These are phyloP conservation scores for Macrophya annulata DNA, from an alignment of 2,888 invertebrate genomes.

Conservation along the genomic window DNA sequence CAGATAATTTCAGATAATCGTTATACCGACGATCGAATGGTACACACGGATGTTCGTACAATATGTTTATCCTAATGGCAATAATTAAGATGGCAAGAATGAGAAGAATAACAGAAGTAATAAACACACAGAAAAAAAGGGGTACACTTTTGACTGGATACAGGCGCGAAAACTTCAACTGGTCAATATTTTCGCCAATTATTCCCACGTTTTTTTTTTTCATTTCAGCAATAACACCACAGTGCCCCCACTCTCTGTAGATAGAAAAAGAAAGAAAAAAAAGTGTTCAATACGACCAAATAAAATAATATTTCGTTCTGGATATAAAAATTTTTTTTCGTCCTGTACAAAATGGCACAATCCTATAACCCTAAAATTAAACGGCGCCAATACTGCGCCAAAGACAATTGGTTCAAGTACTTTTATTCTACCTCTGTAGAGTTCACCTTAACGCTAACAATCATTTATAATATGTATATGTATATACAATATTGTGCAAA, in stretches of 20 bases:
- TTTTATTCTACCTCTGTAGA: conserved; percentile 68
- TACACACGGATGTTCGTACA: background rate
- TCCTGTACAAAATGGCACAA: conserved; percentile 78
- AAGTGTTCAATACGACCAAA: background rate
- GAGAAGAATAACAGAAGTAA: background rate
- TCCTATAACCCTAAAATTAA: conserved; percentile 70
- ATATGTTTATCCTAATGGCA: background rate
- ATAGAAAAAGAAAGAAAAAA: conserved; percentile 13
- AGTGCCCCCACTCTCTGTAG: background rate
- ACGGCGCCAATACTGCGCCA: conserved; percentile 22
- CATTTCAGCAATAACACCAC: background rate
- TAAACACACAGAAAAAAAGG: background rate
- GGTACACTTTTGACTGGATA: background rate
- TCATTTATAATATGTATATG: conserved; percentile 65
- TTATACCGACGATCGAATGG: background rate
- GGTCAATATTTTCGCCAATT: conserved; percentile 1
- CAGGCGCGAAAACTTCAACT: background rate
- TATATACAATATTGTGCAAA: conserved; percentile 66
- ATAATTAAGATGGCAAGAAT: background rate
- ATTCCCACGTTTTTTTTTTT: background rate
- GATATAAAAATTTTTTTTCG: conserved; percentile 59
- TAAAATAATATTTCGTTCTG: conserved; percentile 56
- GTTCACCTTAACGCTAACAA: conserved; percentile 62
- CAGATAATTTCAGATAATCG: background rate
- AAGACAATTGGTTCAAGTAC: conserved; percentile 70